Percentiles rank a stretch among this genome's conserved stretches.
Conservation (phyloP, 2,888 invertebrate genomes). For the Nysson spinosus region DNA sequence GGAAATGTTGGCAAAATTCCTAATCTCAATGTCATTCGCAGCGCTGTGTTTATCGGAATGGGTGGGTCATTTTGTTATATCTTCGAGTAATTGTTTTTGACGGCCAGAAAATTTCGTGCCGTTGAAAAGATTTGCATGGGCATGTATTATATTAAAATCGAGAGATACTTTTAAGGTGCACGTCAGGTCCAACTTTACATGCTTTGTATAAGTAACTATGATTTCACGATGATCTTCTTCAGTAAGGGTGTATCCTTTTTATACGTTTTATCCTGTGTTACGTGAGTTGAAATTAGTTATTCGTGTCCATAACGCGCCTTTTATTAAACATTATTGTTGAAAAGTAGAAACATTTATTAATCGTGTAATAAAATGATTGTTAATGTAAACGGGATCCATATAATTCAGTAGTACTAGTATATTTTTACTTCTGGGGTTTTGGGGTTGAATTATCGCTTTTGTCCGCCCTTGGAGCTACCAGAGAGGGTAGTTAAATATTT, state of each 20-base stretch:
- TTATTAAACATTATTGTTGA: conserved; percentile 19
- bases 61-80: no score
- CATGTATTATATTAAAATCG: background rate
- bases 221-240: conserved; percentile 26
- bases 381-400: conserved; percentile 23
- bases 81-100: no score
- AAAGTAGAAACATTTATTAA: conserved; percentile 13
- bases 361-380: conserved; percentile 32
- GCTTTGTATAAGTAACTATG: conserved; percentile 23
- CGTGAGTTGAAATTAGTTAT: conserved; percentile 3
- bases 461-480: conserved; percentile 1
- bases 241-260: conserved; percentile 13
- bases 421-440: conserved; percentile 30
- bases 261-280: background rate
- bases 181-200: conserved; percentile 19
- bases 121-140: conserved; percentile 6
- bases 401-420: conserved; percentile 29
- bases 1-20: no score
- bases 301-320: conserved; percentile 5
- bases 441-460: conserved; percentile 26
- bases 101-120: no score
- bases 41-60: no score
- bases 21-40: no score
- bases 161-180: conserved; percentile 19
- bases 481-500: conserved; percentile 1